These are phyloP conservation scores for Paraplagusia blochii DNA, from an alignment of 2,113 vertebrate genomes.

Conservation along the genomic window DNA sequence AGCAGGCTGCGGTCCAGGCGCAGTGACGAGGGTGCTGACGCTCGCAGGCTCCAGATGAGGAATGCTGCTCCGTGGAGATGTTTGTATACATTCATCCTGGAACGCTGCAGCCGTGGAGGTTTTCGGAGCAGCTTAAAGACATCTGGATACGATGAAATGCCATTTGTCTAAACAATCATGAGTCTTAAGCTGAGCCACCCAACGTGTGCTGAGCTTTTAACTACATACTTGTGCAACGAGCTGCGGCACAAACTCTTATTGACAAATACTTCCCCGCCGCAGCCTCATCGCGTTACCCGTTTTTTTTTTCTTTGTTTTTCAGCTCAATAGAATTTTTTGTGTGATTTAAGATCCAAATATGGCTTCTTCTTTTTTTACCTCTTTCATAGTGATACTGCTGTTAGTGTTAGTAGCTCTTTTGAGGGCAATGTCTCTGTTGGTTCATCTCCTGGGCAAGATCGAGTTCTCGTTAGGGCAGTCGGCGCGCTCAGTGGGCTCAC, in stretches of 20 bases:
- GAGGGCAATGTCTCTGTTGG: no score
- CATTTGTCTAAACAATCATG: constrained; percentile 81
- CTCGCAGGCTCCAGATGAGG: constrained; percentile 70
- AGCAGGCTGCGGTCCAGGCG: constrained; percentile 26
- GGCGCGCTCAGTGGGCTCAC: no score
- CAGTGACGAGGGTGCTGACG: constrained; percentile 50
- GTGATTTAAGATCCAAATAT: no score
- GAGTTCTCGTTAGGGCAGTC: no score
- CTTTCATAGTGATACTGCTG: no score
- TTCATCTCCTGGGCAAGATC: no score
- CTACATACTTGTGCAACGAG: constrained; percentile 68
- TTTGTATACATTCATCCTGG: constrained; percentile 79
- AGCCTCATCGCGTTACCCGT: constrained; percentile 31
- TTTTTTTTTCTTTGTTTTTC: background rate
- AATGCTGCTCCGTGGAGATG: constrained; percentile 77
- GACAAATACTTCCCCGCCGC: constrained; percentile 76
- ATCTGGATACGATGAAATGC: constrained; percentile 82
- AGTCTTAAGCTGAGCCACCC: constrained; percentile 75
- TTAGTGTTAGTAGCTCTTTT: no score
- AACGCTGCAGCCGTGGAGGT: constrained; percentile 67
- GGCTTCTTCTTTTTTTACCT: constrained; percentile 1
- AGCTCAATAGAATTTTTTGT: no score
- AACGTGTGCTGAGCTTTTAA: constrained; percentile 65
- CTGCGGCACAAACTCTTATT: constrained; percentile 68
- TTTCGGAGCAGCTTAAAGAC: constrained; percentile 77